These are phyloP conservation scores for Prochilodus magdalenae DNA, from an alignment of 2,113 vertebrate species.

Conservation along the genomic window DNA sequence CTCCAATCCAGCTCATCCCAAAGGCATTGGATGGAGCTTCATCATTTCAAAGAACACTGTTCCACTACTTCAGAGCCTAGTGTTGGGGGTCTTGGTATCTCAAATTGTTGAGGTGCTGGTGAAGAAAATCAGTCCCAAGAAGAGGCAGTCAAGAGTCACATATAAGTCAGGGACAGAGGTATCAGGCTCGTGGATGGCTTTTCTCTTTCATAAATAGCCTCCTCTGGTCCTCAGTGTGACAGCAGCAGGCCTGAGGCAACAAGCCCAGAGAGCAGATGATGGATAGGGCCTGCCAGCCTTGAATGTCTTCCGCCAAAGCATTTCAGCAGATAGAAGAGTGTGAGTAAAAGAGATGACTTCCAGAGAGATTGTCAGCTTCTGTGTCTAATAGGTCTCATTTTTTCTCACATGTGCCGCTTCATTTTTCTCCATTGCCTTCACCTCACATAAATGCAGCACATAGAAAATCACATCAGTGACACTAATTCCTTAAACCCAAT, in stretches of 20 bases:
- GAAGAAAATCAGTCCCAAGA: neutral
- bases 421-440: constrained; percentile 46
- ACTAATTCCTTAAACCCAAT: neutral
- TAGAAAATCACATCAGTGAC: neutral
- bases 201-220: constrained; percentile 39
- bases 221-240: constrained; percentile 26
- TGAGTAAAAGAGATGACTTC: constrained; percentile 51
- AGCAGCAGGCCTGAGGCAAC: constrained; percentile 49
- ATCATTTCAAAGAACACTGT: too few species aligned
- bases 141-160: neutral
- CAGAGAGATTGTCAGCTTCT: constrained; percentile 46
- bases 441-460: neutral
- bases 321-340: constrained; percentile 50
- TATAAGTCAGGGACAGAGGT: neutral
- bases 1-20: too few species aligned
- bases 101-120: neutral
- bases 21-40: too few species aligned
- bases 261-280: constrained; percentile 54
- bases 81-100: neutral
- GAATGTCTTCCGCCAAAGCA: constrained; percentile 54
- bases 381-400: constrained; percentile 45
- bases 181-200: constrained; percentile 14
- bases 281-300: constrained; percentile 48
- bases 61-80: too few species aligned
- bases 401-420: constrained; percentile 35